Evolutionary conservation across 2,888 invertebrate genomes (phyloP).

Genomic region (Carpatolechia fugitivella): DNA sequence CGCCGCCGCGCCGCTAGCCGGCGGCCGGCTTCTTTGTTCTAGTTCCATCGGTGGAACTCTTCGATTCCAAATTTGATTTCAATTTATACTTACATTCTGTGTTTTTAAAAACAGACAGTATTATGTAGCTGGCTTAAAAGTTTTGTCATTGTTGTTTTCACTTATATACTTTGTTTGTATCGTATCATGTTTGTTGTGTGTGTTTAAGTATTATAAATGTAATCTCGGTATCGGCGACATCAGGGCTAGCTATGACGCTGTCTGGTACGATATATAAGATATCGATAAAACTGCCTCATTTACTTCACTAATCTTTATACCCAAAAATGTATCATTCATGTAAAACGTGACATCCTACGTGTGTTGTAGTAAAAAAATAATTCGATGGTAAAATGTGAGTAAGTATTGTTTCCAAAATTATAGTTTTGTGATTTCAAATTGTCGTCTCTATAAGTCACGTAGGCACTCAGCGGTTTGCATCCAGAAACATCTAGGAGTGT

Average conservation of each 20-base stretch:
- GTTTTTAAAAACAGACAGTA: no score
- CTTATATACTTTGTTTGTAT: conserved; percentile 1
- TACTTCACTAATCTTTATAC: background rate
- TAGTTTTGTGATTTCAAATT: background rate
- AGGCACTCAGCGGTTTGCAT: background rate
- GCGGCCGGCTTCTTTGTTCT: conserved; percentile 72
- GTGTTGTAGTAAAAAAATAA: background rate
- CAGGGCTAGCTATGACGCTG: conserved; percentile 10
- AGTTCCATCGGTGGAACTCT: conserved; percentile 23
- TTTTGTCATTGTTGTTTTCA: conserved; percentile 1
- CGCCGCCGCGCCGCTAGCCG: conserved; percentile 43
- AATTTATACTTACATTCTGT: no score
- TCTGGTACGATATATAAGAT: background rate
- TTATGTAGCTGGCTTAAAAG: background rate
- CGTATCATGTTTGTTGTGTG: no score
- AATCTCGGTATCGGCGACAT: conserved; percentile 6
- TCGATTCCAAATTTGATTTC: background rate
- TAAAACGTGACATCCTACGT: background rate
- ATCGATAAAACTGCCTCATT: background rate
- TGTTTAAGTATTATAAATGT: background rate
- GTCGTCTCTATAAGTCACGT: background rate
- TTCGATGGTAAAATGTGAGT: background rate
- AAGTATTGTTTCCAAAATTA: no score
- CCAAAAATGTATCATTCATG: background rate
- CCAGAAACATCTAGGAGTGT: background rate